Conservation (phyloP, 2,888 invertebrate genomes). For the Alitta virens region DNA sequence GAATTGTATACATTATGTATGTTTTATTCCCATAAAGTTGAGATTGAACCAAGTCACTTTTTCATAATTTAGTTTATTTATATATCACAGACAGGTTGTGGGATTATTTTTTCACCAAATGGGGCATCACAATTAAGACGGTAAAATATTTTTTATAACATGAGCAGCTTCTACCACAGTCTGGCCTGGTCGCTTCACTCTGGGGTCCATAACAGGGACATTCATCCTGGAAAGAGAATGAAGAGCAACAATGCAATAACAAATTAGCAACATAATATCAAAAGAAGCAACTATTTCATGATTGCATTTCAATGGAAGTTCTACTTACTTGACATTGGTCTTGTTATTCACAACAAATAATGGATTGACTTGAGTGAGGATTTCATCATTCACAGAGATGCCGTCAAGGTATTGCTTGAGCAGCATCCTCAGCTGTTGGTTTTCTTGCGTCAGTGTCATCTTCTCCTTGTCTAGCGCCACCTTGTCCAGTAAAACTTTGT, state of each 20-base stretch:
- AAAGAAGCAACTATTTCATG: not conserved
- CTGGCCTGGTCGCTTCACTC: constrained; percentile 31
- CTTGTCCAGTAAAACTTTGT: constrained; percentile 63
- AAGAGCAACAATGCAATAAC: not conserved
- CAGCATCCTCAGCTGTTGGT: constrained; percentile 59
- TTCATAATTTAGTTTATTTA: too few relatives aligned
- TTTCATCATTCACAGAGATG: constrained; percentile 57
- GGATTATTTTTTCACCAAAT: not conserved
- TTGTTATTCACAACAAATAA: constrained; percentile 56
- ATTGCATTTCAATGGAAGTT: not conserved
- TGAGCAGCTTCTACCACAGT: constrained; percentile 29
- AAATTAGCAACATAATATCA: not conserved
- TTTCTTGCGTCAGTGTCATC: constrained; percentile 62
- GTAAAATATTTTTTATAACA: constrained; percentile 18
- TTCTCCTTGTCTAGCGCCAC: constrained; percentile 59
- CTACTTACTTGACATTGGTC: constrained; percentile 54
- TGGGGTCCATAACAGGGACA: constrained; percentile 48
- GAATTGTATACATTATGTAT: too few relatives aligned
- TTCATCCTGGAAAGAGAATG: constrained; percentile 41
- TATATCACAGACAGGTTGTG: too few relatives aligned
- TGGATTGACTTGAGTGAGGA: constrained; percentile 55
- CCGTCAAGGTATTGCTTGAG: constrained; percentile 58
- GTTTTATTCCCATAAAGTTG: too few relatives aligned
- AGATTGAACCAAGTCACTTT: too few relatives aligned
- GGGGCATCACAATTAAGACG: not conserved